Conservation (phyloP, 2,888 invertebrate species). For the Slavum lentiscoides region DNA sequence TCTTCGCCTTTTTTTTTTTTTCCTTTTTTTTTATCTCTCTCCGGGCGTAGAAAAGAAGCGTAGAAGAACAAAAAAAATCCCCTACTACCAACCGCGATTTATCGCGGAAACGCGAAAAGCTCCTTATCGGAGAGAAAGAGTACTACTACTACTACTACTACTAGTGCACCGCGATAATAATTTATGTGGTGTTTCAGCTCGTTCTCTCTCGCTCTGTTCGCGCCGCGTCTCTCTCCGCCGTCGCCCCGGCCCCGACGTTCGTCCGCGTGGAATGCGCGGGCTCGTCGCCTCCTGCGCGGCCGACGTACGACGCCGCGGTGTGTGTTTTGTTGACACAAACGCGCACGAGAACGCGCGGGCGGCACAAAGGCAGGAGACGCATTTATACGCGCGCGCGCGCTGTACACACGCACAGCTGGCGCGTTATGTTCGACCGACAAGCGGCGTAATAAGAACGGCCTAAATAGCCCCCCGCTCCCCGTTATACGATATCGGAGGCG, state of each 20-base stretch:
- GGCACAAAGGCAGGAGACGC: slow-evolving; percentile 33
- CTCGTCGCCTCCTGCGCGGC: too few relatives aligned
- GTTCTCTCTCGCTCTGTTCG: neutral
- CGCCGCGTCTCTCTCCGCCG: neutral
- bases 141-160: too few relatives aligned
- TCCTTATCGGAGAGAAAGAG: slow-evolving; percentile 44
- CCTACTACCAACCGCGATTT: slow-evolving; percentile 45
- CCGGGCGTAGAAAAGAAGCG: neutral
- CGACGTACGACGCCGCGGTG: too few relatives aligned
- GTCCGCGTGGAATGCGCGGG: slow-evolving; percentile 19
- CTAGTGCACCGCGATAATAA: slow-evolving; percentile 8
- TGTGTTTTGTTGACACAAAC: neutral
- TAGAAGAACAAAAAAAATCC: slow-evolving; percentile 22
- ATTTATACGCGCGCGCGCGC: slow-evolving; percentile 27
- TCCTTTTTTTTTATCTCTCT: slow-evolving; percentile 34
- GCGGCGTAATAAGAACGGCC: slow-evolving; percentile 52
- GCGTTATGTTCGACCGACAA: too few relatives aligned
- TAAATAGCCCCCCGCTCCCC: slow-evolving; percentile 30
- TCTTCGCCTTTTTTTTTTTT: neutral
- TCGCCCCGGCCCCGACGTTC: neutral
- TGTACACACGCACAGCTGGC: too few relatives aligned
- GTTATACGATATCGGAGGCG: slow-evolving; percentile 36
- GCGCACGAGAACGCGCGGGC: neutral
- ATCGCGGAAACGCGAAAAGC: slow-evolving; percentile 41
- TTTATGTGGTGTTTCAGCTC: slow-evolving; percentile 7